Evolutionary conservation across 2,113 vertebrate genomes (phyloP).

Genomic region (Passer montanus): DNA sequence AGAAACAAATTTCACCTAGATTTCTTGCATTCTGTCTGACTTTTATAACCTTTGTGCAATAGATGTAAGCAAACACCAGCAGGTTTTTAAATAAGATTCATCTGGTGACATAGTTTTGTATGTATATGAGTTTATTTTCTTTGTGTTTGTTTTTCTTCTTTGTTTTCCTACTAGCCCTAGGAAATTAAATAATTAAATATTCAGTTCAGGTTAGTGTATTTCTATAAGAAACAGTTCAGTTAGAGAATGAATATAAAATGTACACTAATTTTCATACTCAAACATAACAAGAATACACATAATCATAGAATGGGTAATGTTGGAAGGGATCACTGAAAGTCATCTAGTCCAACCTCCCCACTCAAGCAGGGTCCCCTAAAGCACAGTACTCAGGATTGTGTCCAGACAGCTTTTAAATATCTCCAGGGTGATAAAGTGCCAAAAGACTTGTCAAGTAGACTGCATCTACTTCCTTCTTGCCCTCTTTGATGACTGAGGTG

Average conservation of each 20-base stretch:
- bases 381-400: neutral
- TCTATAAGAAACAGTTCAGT: neutral
- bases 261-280: neutral
- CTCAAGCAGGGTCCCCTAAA: neutral
- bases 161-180: neutral
- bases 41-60: neutral
- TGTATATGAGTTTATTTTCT: neutral
- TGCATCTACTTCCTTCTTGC: neutral
- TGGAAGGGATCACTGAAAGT: neutral
- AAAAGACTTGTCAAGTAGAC: neutral
- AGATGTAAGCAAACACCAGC: neutral
- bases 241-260: neutral
- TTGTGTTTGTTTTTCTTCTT: neutral
- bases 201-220: neutral
- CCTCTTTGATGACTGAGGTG: neutral
- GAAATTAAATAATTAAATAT: neutral
- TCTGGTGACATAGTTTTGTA: neutral
- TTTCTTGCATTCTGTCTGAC: neutral
- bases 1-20: neutral
- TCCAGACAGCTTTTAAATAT: neutral
- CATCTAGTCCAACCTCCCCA: neutral
- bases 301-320: neutral
- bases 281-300: neutral
- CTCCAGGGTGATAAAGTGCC: neutral
- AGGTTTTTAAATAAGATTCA: neutral